Evolutionary conservation across 2,113 vertebrate genomes (phyloP).

Genomic region (Dryoscopus gambensis): DNA sequence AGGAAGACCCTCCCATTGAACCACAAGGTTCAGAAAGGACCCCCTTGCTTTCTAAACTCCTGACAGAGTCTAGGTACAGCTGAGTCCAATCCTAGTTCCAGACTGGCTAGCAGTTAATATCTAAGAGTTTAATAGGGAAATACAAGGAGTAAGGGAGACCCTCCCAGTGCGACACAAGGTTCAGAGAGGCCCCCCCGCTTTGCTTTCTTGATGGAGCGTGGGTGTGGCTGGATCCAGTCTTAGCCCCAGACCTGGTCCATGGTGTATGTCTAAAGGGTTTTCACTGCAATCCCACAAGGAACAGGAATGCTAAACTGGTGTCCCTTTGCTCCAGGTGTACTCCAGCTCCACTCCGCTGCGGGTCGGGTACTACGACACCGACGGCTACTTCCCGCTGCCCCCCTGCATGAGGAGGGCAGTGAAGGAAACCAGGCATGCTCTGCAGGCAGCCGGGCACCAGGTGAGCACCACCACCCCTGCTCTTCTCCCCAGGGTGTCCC

Average conservation of each 20-base stretch:
- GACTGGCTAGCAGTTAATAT: neutral
- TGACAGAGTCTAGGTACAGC: neutral
- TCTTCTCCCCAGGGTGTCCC: neutral
- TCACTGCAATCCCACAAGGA: neutral
- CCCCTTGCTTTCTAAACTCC: neutral
- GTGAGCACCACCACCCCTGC: constrained; percentile 53
- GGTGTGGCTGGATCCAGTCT: neutral
- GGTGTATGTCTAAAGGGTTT: neutral
- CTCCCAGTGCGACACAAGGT: neutral
- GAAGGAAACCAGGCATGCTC: constrained; percentile 75
- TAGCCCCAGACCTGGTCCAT: neutral
- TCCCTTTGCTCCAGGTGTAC: constrained; percentile 72
- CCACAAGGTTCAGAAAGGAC: neutral
- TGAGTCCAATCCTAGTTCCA: neutral
- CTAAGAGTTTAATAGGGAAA: neutral
- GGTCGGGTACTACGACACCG: constrained; percentile 83
- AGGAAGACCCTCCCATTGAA: neutral
- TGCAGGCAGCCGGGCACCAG: constrained; percentile 86
- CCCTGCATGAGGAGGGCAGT: constrained; percentile 82
- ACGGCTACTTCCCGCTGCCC: constrained; percentile 72
- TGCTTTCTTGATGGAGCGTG: neutral
- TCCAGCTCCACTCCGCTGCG: constrained; percentile 75
- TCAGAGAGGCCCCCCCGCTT: neutral
- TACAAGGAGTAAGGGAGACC: neutral
- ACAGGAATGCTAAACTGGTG: neutral